Conservation (phyloP, 1,140 invertebrate species). For the Dreissena rostriformis region DNA sequence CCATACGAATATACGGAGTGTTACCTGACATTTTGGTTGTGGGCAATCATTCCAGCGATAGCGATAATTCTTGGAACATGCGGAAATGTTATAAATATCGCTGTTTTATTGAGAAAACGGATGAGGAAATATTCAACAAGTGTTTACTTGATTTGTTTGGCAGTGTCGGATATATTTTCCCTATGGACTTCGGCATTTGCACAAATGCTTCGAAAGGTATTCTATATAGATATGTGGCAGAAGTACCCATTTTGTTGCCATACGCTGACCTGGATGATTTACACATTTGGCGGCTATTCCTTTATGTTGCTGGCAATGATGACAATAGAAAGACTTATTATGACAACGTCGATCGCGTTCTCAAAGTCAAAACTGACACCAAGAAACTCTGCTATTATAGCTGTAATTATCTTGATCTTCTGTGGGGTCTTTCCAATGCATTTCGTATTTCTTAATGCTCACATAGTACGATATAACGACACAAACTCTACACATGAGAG, state of each 20-base stretch:
- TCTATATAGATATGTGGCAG: neutral
- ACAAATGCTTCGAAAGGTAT: neutral
- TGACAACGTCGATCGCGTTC: neutral
- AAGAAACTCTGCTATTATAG: neutral
- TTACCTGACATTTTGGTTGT: constrained; percentile 13
- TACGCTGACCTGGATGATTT: neutral
- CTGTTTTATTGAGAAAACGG: neutral
- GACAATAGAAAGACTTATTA: constrained; percentile 4
- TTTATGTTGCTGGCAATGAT: neutral
- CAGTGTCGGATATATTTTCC: neutral
- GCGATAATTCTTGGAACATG: neutral
- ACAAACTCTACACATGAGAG: neutral
- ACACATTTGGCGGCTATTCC: neutral
- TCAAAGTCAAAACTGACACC: neutral
- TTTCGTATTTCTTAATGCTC: neutral
- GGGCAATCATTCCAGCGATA: neutral
- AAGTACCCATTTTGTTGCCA: neutral
- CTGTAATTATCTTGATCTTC: neutral
- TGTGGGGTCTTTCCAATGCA: neutral
- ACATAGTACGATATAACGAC: neutral
- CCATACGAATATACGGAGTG: constrained; percentile 5
- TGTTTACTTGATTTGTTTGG: constrained; percentile 2
- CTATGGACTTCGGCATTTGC: neutral
- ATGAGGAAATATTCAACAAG: constrained; percentile 24
- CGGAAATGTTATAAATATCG: constrained; percentile 20